Evolutionary conservation across 2,113 vertebrate genomes (phyloP).

Genomic region (Strigops habroptila): DNA sequence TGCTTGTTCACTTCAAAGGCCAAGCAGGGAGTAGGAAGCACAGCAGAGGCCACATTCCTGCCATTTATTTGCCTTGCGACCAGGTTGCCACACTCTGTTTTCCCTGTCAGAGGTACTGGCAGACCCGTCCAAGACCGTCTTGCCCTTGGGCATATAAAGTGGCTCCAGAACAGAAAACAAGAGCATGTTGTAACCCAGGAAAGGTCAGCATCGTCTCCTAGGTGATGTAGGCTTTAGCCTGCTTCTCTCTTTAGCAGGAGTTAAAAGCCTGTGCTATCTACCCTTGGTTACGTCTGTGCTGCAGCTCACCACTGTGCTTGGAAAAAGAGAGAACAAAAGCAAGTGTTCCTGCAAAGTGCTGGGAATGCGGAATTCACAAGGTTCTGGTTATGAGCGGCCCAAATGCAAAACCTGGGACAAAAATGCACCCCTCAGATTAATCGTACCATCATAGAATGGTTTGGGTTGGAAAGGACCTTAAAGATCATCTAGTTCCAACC

Average conservation of each 20-base stretch:
- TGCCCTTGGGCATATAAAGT: background rate
- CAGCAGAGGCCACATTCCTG: background rate
- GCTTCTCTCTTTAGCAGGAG: background rate
- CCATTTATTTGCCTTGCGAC: background rate
- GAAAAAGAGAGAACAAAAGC: background rate
- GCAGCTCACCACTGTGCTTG: background rate
- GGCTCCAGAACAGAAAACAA: background rate
- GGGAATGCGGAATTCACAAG: background rate
- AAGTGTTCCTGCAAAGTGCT: background rate
- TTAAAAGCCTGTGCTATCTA: background rate
- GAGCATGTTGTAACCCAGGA: background rate
- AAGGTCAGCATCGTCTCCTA: background rate
- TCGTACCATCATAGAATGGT: background rate
- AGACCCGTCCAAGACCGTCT: background rate
- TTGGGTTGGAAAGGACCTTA: background rate
- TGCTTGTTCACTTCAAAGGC: background rate
- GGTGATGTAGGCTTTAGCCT: background rate
- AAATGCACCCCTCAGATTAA: background rate
- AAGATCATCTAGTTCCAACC: background rate
- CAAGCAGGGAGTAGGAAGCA: background rate
- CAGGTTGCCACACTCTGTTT: background rate
- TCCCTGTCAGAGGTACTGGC: background rate
- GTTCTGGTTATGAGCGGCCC: background rate
- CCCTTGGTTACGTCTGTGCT: background rate
- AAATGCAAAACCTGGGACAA: background rate